phyloP scores from a whole-genome alignment of 2,113 vertebrate genomes.

The Neomonachus schauinslandi region DNA sequence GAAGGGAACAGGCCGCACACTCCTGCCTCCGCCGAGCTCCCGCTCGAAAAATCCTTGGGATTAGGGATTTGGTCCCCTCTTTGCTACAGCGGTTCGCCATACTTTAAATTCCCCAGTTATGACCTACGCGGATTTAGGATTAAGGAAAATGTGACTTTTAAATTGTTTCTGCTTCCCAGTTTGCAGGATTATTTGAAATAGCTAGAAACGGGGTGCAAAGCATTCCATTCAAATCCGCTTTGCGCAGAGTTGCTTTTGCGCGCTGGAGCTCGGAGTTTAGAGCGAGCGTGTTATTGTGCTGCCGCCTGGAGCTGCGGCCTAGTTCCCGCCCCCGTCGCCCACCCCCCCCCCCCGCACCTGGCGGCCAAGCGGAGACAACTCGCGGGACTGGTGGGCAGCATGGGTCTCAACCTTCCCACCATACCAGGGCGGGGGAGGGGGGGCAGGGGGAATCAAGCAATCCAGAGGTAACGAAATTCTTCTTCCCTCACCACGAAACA shows the following conservation, averaged over 20 bases:
- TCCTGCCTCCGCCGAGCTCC: slow-evolving; percentile 28
- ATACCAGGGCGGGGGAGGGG: neutral
- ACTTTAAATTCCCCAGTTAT: slow-evolving; percentile 87
- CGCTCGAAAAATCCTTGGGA: slow-evolving; percentile 78
- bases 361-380: neutral
- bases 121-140: slow-evolving; percentile 88
- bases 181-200: slow-evolving; percentile 86
- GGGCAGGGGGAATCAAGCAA: neutral
- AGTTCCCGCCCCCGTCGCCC: slow-evolving; percentile 53
- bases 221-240: slow-evolving; percentile 86
- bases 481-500: slow-evolving; percentile 1
- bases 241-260: slow-evolving; percentile 78
- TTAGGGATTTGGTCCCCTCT: slow-evolving; percentile 80
- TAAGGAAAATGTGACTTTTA: slow-evolving; percentile 91
- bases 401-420: neutral
- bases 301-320: slow-evolving; percentile 40
- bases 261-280: slow-evolving; percentile 75
- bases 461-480: slow-evolving; percentile 57
- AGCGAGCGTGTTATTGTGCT: slow-evolving; percentile 57
- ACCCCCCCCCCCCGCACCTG: slow-evolving; percentile 45
- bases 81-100: slow-evolving; percentile 80
- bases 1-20: slow-evolving; percentile 59
- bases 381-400: neutral
- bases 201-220: slow-evolving; percentile 85
- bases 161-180: slow-evolving; percentile 86